phyloP scores from a whole-genome alignment of 2,113 vertebrate genomes.

The Promerops cafer region DNA sequence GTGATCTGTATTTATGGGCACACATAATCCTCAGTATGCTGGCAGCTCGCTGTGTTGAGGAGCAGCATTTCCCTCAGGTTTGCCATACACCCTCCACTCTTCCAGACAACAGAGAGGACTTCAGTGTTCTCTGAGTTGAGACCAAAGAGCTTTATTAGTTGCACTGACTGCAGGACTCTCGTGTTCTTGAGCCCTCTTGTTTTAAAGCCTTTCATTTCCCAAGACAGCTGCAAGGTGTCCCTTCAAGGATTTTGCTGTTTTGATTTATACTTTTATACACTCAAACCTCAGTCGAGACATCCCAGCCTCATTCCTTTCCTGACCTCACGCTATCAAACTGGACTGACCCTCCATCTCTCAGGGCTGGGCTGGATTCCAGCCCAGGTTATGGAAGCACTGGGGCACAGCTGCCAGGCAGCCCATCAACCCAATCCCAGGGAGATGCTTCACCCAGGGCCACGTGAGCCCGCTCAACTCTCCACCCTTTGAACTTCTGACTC shows the following conservation, averaged over 20 bases:
- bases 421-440: slow-evolving; percentile 63
- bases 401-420: slow-evolving; percentile 67
- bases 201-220: slow-evolving; percentile 72
- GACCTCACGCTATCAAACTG: slow-evolving; percentile 63
- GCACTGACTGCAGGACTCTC: not conserved
- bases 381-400: slow-evolving; percentile 57
- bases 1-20: not conserved
- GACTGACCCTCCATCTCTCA: slow-evolving; percentile 71
- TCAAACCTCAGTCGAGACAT: slow-evolving; percentile 64
- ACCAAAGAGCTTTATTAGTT: slow-evolving; percentile 1
- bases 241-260: slow-evolving; percentile 76
- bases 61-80: not conserved
- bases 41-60: not conserved
- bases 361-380: slow-evolving; percentile 67
- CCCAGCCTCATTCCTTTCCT: slow-evolving; percentile 69
- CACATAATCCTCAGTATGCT: not conserved
- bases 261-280: slow-evolving; percentile 75
- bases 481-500: slow-evolving; percentile 70
- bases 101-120: not conserved
- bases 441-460: slow-evolving; percentile 24
- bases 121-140: not conserved
- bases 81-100: not conserved
- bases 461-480: slow-evolving; percentile 52
- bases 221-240: slow-evolving; percentile 65
- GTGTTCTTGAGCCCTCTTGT: slow-evolving; percentile 29